Evolutionary conservation across 2,888 invertebrate genomes (phyloP).

Genomic region (Nymphalis c-album): DNA sequence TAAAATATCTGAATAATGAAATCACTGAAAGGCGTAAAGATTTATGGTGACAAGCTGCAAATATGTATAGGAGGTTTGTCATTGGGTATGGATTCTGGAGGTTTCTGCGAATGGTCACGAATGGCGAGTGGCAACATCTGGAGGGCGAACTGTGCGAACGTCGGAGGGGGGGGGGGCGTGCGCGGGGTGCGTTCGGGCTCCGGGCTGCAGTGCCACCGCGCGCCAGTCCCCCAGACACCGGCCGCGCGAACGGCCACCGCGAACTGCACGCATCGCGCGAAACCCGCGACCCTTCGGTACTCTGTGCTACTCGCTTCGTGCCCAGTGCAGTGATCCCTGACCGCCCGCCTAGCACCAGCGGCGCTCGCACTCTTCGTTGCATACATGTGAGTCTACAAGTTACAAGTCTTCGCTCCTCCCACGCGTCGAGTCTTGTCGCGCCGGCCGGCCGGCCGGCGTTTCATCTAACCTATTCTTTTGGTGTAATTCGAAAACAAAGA

Average conservation of each 20-base stretch:
- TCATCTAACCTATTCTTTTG: conserved; percentile 58
- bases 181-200: conserved; percentile 70
- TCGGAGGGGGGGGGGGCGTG: conserved; percentile 47
- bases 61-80: conserved; percentile 24
- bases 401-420: conserved; percentile 39
- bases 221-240: conserved; percentile 80
- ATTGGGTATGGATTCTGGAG: conserved; percentile 52
- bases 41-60: conserved; percentile 37
- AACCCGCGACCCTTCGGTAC: conserved; percentile 39
- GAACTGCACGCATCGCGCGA: conserved; percentile 54
- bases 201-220: conserved; percentile 60
- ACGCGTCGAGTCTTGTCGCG: conserved; percentile 41
- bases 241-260: conserved; percentile 79
- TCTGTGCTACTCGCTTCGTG: conserved; percentile 39
- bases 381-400: conserved; percentile 69
- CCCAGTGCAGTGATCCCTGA: conserved; percentile 58
- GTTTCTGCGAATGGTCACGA: conserved; percentile 51
- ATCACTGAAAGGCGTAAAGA: conserved; percentile 20
- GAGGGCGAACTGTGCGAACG: conserved; percentile 68
- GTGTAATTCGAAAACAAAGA: conserved; percentile 54
- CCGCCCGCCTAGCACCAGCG: conserved; percentile 65
- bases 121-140: conserved; percentile 55
- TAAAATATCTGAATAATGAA: conserved; percentile 22
- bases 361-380: conserved; percentile 56
- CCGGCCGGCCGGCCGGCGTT: conserved; percentile 73